Conservation (phyloP, 2,797 vertebrate species). For the Podarcis siculus region DNA sequence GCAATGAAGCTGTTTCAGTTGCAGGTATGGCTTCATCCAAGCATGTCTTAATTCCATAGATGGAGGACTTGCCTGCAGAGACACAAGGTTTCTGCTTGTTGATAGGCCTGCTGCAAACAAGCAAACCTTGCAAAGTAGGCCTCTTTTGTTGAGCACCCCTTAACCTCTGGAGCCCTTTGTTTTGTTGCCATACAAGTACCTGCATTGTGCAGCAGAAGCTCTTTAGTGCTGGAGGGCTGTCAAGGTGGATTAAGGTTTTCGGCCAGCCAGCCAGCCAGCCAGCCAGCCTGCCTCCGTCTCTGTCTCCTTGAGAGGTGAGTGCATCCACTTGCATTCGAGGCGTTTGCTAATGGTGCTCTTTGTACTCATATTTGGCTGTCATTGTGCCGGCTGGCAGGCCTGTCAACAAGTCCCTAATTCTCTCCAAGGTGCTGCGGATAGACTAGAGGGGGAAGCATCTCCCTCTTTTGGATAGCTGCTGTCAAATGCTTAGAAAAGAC, state of each 20-base stretch:
- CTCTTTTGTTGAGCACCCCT: not conserved
- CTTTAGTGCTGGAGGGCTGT: not conserved
- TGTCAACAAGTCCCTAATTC: not conserved
- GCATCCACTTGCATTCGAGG: not conserved
- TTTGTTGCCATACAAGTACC: not conserved
- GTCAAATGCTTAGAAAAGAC: not conserved
- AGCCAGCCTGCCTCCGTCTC: not conserved
- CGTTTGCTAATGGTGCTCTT: not conserved
- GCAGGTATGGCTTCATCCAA: not conserved
- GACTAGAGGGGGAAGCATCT: not conserved
- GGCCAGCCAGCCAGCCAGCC: not conserved
- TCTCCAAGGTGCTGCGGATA: not conserved
- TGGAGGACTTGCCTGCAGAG: not conserved
- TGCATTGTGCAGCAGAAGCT: not conserved
- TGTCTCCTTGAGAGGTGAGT: not conserved
- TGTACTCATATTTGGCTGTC: not conserved
- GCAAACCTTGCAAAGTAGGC: not conserved
- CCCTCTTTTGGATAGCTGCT: not conserved
- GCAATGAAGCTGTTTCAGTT: not conserved
- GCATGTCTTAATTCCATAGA: too few species aligned
- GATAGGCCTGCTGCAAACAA: not conserved
- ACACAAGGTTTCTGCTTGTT: not conserved
- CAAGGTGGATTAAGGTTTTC: constrained; percentile 15
- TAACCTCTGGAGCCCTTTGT: not conserved
- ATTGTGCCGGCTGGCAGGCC: not conserved